These are phyloP conservation scores for Drosophila paucipuncta DNA, from an alignment of 2,888 invertebrate species.

Conservation along the genomic window DNA sequence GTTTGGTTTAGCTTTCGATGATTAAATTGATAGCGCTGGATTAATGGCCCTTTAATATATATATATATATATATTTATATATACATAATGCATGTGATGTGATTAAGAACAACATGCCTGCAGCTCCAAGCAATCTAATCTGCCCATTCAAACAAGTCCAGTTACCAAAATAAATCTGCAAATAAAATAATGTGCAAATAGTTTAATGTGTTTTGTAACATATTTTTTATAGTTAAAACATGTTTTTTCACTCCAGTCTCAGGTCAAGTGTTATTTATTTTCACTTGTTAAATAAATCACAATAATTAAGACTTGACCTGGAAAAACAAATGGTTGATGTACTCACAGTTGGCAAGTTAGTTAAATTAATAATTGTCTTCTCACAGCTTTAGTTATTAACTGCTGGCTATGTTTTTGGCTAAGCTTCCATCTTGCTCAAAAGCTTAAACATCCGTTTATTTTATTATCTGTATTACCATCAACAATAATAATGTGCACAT, in stretches of 20 bases:
- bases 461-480: not conserved
- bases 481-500: not conserved
- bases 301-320: too few species aligned
- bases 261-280: not conserved
- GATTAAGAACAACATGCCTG: not conserved
- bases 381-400: not conserved
- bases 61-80: not conserved
- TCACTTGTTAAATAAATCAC: not conserved
- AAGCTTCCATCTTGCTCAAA: not conserved
- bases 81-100: slow-evolving; percentile 12
- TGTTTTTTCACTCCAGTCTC: not conserved
- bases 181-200: not conserved
- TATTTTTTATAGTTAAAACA: not conserved
- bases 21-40: slow-evolving; percentile 40
- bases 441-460: not conserved
- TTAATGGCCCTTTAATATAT: slow-evolving; percentile 10
- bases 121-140: not conserved
- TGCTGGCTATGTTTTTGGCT: not conserved
- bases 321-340: not conserved
- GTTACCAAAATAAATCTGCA: not conserved
- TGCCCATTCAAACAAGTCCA: not conserved
- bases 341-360: not conserved
- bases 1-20: slow-evolving; percentile 1
- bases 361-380: not conserved
- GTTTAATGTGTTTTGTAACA: not conserved